phyloP scores from a whole-genome alignment of 2,113 vertebrate species.

The Capricornis sumatraensis region DNA sequence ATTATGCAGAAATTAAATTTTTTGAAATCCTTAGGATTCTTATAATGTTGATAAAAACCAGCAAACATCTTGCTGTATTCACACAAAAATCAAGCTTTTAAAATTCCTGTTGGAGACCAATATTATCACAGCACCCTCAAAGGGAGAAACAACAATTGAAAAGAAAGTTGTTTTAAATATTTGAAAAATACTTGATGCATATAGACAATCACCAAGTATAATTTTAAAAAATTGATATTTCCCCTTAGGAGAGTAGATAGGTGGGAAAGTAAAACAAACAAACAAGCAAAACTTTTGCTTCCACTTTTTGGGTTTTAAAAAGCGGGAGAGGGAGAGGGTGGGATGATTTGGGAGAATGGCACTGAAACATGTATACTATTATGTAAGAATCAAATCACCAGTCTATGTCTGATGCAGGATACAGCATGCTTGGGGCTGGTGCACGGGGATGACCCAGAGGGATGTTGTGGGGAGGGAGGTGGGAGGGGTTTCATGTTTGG shows the following conservation, averaged over 20 bases:
- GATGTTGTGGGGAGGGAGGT: too few relatives aligned
- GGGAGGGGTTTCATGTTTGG: too few relatives aligned
- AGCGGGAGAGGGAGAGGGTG: background rate
- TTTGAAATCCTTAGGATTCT: background rate
- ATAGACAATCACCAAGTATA: background rate
- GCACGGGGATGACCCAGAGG: too few relatives aligned
- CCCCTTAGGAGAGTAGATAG: background rate
- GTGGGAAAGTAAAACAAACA: background rate
- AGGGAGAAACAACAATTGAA: background rate
- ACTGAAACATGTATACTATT: too few relatives aligned
- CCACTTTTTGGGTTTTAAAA: background rate
- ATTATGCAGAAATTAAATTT: constrained; percentile 27
- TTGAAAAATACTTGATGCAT: background rate
- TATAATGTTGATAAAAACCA: background rate
- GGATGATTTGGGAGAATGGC: too few relatives aligned
- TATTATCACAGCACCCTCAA: background rate
- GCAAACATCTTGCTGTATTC: background rate
- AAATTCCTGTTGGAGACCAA: background rate
- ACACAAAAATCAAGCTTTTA: background rate
- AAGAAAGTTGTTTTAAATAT: background rate
- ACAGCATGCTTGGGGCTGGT: too few relatives aligned
- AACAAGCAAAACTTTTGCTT: background rate
- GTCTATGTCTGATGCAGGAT: too few relatives aligned
- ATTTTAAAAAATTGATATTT: background rate
- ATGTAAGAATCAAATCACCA: too few relatives aligned